phyloP scores from a whole-genome alignment of 1,140 invertebrate species.

The Drosophila sp. region DNA sequence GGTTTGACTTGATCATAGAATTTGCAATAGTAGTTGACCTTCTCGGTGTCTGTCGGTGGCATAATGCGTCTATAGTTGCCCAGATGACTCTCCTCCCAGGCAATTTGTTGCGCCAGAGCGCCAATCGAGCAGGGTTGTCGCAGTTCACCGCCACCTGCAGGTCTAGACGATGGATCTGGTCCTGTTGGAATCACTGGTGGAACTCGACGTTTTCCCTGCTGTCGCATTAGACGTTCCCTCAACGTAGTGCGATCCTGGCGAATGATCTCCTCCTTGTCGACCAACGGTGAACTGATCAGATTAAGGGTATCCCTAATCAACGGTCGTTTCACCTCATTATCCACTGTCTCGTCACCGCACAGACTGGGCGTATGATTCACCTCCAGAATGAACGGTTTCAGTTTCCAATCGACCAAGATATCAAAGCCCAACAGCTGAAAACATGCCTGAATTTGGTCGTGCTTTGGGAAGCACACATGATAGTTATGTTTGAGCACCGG shows the following conservation, averaged over 20 bases:
- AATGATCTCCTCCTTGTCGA: constrained; percentile 91
- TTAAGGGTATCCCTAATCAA: constrained; percentile 92
- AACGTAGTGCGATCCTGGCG: constrained; percentile 87
- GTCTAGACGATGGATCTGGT: background rate
- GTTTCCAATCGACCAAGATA: constrained; percentile 93
- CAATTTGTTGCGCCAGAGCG: constrained; percentile 87
- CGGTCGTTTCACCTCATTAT: constrained; percentile 93
- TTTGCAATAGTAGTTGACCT: constrained; percentile 76
- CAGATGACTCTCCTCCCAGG: constrained; percentile 91
- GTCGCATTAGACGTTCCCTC: constrained; percentile 47
- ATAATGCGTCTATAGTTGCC: constrained; percentile 88
- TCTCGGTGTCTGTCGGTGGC: constrained; percentile 60
- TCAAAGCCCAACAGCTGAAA: constrained; percentile 96
- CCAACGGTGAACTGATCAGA: constrained; percentile 92
- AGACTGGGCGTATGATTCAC: constrained; percentile 97
- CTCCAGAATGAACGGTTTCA: constrained; percentile 94
- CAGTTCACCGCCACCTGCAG: constrained; percentile 1
- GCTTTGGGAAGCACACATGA: constrained; percentile 93
- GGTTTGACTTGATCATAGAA: constrained; percentile 88
- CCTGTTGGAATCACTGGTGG: background rate
- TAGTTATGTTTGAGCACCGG: constrained; percentile 95
- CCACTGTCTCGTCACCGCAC: constrained; percentile 92
- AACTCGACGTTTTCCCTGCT: constrained; percentile 85
- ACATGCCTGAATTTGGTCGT: constrained; percentile 92
- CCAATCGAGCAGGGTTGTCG: constrained; percentile 62